Conservation (phyloP, 2,888 invertebrate species). For the Lasioglossum figueresi region DNA sequence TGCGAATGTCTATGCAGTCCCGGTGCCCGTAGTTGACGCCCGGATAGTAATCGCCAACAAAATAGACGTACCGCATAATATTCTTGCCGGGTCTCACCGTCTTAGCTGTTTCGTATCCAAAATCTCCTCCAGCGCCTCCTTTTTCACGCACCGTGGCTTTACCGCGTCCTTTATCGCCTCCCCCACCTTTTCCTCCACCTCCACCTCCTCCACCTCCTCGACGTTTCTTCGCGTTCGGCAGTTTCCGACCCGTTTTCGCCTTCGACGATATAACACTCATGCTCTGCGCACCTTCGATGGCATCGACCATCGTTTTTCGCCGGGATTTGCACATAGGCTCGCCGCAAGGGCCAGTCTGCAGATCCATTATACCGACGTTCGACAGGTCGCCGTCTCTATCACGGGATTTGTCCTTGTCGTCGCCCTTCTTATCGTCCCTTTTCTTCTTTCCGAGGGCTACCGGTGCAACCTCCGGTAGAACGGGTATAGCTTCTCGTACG, state of each 20-base stretch:
- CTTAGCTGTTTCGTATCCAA: not conserved
- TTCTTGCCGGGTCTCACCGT: slow-evolving; percentile 55
- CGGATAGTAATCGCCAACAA: slow-evolving; percentile 76
- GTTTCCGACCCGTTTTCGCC: not conserved
- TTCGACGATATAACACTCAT: not conserved
- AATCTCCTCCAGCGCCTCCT: not conserved
- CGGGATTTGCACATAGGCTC: slow-evolving; percentile 73
- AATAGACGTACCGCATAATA: slow-evolving; percentile 75
- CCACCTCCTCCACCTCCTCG: not conserved
- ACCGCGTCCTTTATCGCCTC: not conserved
- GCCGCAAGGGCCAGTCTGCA: slow-evolving; percentile 73
- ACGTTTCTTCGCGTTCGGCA: not conserved
- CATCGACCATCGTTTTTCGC: slow-evolving; percentile 23
- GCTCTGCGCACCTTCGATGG: not conserved
- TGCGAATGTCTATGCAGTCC: slow-evolving; percentile 72
- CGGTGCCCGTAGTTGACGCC: slow-evolving; percentile 76
- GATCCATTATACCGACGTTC: slow-evolving; percentile 27
- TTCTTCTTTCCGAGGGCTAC: slow-evolving; percentile 32
- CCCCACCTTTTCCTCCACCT: not conserved
- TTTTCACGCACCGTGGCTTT: not conserved
- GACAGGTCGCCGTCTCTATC: slow-evolving; percentile 44
- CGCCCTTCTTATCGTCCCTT: slow-evolving; percentile 57
- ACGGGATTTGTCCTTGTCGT: slow-evolving; percentile 59
- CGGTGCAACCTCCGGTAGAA: slow-evolving; percentile 57
- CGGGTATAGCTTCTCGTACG: slow-evolving; percentile 72